Conservation (phyloP, 2,797 vertebrate species). For the Sebastes hubbsi region DNA sequence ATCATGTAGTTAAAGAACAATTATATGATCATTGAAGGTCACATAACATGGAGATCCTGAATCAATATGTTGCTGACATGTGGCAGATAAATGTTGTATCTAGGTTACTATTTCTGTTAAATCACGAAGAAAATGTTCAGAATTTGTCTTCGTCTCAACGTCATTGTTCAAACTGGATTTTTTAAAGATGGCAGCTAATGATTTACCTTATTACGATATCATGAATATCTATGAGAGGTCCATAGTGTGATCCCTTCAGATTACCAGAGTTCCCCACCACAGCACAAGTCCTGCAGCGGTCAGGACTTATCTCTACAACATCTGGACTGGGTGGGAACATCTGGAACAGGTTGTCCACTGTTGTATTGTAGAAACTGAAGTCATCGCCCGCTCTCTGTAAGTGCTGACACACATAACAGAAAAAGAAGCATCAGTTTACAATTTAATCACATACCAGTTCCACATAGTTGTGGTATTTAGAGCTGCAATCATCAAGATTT, state of each 20-base stretch:
- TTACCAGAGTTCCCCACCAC: slow-evolving; percentile 66
- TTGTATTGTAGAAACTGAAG: background rate
- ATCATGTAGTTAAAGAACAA: background rate
- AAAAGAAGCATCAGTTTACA: background rate
- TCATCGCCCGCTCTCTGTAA: background rate
- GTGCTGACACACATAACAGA: background rate
- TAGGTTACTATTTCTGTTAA: background rate
- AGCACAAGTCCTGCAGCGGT: slow-evolving; percentile 43
- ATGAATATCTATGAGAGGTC: slow-evolving; percentile 45
- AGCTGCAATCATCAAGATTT: no score
- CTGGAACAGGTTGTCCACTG: slow-evolving; percentile 9
- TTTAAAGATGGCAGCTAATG: background rate
- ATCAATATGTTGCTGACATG: background rate
- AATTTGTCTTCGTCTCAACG: background rate
- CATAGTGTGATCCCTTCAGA: slow-evolving; percentile 40
- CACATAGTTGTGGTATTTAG: no score
- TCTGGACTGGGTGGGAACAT: background rate
- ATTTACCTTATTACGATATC: slow-evolving; percentile 52
- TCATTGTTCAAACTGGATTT: background rate
- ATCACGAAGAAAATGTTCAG: no score
- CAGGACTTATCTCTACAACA: background rate
- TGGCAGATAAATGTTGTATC: background rate
- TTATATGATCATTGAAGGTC: background rate
- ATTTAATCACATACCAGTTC: background rate
- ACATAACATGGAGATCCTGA: background rate